Evolutionary conservation across 2,797 vertebrate genomes (phyloP), one percentile per base, ranked within the genome.

Genomic region (Tinamus major): DNA sequence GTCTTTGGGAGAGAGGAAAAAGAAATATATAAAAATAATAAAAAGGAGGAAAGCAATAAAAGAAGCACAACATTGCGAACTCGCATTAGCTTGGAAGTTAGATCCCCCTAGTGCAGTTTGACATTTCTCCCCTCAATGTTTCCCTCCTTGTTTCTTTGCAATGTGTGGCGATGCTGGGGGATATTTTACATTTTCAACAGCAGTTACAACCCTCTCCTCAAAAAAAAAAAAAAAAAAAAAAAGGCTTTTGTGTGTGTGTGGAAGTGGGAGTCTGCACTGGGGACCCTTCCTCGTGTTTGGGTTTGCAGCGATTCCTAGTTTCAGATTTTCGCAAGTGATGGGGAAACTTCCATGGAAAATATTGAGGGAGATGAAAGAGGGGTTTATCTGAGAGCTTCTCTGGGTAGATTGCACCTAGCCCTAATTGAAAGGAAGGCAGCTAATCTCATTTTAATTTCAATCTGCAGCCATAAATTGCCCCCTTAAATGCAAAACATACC

Each of bases 241-340:
- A 44, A 44, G 16, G 35, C 35, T 35, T 35, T 35, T 35, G 35
- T 35, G 35, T 35, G 35, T 35, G 35, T 35, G 8, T 35, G 35
- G 48, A 49, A 49, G 12, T 49, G 23, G 88, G 62, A 93, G 90
- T 77, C 94, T 87, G 93, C 93, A 94, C 89, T 95, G 89, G 92
- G 95, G 94, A 95, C 84, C 93, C 92, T 92, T 95, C 95, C 96
- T 97, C 95, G 84, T 97, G 97, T 96, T 97, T 95, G 96, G 89
- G 83, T 97, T 97, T 90, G 97, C 96, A 97, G 97, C 93, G 95
- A 94, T 96, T 96, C 79, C 81, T 75, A 94, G 67, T 75, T 85
- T 59, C 67, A 70, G 92, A 46, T 70, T 90, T 93, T 95, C 86
- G 27, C 85, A 68, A 56, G 64, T 93, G 95, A 85, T 91, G 55